phyloP scores from a whole-genome alignment of 2,888 invertebrate species.

The Amblyjoppa proteus region DNA sequence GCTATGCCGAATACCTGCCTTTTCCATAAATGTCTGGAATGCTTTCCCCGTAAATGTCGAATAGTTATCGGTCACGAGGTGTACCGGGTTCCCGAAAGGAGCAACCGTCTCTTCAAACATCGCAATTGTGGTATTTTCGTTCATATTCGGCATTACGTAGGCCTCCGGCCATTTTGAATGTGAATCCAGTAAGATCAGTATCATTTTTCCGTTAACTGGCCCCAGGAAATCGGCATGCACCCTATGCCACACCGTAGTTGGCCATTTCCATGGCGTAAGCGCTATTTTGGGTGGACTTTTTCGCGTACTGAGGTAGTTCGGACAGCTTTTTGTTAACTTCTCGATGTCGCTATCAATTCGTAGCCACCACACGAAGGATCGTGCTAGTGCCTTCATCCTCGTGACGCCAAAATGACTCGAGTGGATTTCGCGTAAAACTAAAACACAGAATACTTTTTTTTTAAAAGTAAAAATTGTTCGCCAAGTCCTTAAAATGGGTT shows the following conservation, averaged over 20 bases:
- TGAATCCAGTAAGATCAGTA: slow-evolving; percentile 58
- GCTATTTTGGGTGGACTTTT: slow-evolving; percentile 71
- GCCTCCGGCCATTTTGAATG: slow-evolving; percentile 55
- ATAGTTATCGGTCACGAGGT: too few species aligned
- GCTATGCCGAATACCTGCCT: too few species aligned
- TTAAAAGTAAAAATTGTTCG: too few species aligned
- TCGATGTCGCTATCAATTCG: slow-evolving; percentile 72
- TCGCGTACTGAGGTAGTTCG: slow-evolving; percentile 67
- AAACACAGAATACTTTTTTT: neutral
- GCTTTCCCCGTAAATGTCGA: too few species aligned
- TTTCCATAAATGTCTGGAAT: too few species aligned
- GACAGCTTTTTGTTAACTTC: slow-evolving; percentile 66
- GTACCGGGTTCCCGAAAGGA: neutral
- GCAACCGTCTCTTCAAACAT: slow-evolving; percentile 71
- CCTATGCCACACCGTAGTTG: slow-evolving; percentile 70
- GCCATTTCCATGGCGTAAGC: slow-evolving; percentile 73
- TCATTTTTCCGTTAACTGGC: slow-evolving; percentile 66
- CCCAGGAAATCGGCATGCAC: slow-evolving; percentile 76
- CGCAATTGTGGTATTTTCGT: slow-evolving; percentile 68
- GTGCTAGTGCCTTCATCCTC: slow-evolving; percentile 72
- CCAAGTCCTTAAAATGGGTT: too few species aligned
- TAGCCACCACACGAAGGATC: slow-evolving; percentile 70
- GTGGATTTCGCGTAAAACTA: slow-evolving; percentile 68
- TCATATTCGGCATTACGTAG: slow-evolving; percentile 50
- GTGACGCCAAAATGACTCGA: slow-evolving; percentile 68